phyloP scores from a whole-genome alignment of 1,140 invertebrate genomes.

The Papilio xuthus region DNA sequence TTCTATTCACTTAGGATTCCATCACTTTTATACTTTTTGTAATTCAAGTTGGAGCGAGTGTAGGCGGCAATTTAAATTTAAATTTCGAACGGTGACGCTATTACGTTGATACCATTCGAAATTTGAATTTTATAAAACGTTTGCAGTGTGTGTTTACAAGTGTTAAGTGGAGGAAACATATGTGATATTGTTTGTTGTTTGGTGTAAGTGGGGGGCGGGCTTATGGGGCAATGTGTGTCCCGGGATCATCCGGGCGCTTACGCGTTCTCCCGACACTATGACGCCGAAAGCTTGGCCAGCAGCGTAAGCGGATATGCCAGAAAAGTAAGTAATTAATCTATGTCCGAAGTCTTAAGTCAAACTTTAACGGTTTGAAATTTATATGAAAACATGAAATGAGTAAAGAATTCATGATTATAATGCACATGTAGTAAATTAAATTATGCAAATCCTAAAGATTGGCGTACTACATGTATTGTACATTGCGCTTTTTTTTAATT shows the following conservation, averaged over 20 bases:
- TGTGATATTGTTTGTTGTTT: slow-evolving; percentile 59
- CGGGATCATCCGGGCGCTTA: slow-evolving; percentile 75
- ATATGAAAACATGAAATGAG: background rate
- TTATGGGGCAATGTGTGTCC: slow-evolving; percentile 80
- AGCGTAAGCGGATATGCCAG: slow-evolving; percentile 57
- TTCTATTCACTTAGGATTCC: slow-evolving; percentile 32
- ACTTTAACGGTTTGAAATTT: background rate
- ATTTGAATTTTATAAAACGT: background rate
- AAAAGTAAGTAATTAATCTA: slow-evolving; percentile 57
- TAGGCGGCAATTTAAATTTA: slow-evolving; percentile 37
- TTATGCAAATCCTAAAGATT: too few species aligned
- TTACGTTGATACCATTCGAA: slow-evolving; percentile 15
- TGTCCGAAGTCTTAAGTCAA: background rate
- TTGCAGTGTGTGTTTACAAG: slow-evolving; percentile 5
- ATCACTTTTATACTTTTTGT: slow-evolving; percentile 32
- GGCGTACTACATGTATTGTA: background rate
- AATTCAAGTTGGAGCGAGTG: slow-evolving; percentile 24
- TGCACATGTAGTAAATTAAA: background rate
- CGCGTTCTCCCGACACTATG: slow-evolving; percentile 70
- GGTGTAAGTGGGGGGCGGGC: slow-evolving; percentile 58
- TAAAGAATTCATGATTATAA: background rate
- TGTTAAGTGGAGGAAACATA: slow-evolving; percentile 43
- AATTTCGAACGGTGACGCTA: slow-evolving; percentile 12
- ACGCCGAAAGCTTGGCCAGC: slow-evolving; percentile 71
- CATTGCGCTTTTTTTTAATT: too few species aligned